phyloP scores from a whole-genome alignment of 2,888 invertebrate genomes.

The Hecatera dysodea region DNA sequence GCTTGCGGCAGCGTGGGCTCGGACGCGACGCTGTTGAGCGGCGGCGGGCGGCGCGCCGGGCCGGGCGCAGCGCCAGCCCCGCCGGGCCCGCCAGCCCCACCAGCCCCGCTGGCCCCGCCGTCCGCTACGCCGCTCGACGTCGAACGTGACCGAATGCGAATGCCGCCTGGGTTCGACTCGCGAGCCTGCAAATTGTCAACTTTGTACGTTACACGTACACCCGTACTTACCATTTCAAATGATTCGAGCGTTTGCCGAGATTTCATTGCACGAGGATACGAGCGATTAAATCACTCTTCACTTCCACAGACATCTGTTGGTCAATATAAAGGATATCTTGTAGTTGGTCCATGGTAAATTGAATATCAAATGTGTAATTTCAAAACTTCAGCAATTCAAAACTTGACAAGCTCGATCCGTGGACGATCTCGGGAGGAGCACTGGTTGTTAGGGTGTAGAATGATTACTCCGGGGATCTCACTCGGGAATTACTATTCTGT shows the following conservation, averaged over 20 bases:
- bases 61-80: slow-evolving; percentile 77
- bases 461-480: slow-evolving; percentile 26
- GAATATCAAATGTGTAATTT: slow-evolving; percentile 58
- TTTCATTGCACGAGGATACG: slow-evolving; percentile 71
- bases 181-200: slow-evolving; percentile 77
- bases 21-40: slow-evolving; percentile 94
- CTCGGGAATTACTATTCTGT: slow-evolving; percentile 26
- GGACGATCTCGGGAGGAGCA: slow-evolving; percentile 42
- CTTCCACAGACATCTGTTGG: slow-evolving; percentile 76
- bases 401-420: slow-evolving; percentile 58
- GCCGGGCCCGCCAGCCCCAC: slow-evolving; percentile 39
- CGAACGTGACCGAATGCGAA: slow-evolving; percentile 85
- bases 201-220: slow-evolving; percentile 69
- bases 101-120: slow-evolving; percentile 86
- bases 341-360: slow-evolving; percentile 67
- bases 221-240: slow-evolving; percentile 69
- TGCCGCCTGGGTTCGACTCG: slow-evolving; percentile 75
- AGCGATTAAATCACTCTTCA: slow-evolving; percentile 74
- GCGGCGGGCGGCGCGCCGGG: slow-evolving; percentile 85
- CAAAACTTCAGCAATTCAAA: slow-evolving; percentile 60
- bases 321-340: slow-evolving; percentile 75
- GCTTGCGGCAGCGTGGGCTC: slow-evolving; percentile 93
- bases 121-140: slow-evolving; percentile 89
- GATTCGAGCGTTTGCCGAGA: slow-evolving; percentile 68
- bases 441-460: slow-evolving; percentile 34